Evolutionary conservation across 2,888 invertebrate genomes (phyloP), one percentile per base, ranked within the genome.

Genomic region (Hirudinaria manillensis): DNA sequence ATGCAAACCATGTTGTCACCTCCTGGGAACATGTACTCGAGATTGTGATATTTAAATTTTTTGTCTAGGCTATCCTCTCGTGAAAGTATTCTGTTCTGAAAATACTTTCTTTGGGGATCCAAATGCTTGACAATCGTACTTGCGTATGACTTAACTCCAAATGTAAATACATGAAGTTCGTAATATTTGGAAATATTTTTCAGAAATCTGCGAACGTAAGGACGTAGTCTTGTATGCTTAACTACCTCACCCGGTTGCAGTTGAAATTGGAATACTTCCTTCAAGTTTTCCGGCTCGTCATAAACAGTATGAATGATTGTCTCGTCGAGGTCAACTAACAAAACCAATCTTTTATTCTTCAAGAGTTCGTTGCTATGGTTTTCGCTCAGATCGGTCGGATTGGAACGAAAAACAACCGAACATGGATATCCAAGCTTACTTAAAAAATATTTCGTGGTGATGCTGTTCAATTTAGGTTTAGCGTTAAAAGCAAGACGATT

Each of bases 1-100:
- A 99, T 99, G 84, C 95, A 95, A 55, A 99, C 97, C 92, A 99
- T 91, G 80, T 94, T 91, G 85, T 99, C 98, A 0, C 98, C 99
- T 84, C 95, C 94, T 0, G 99, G 99, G 87, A 99, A 99, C 67
- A 99, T 87, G 3, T 88, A 95, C 94, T 93, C 94, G 66, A 99
- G 89, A 88, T 99, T 99, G 74, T 94, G 94, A 66, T 95, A 93
- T 88, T 99, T 99, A 73, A 94, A 93, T 79, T 91, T 91, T 29
- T 93, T 90, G 88, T 94, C 93, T 84, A 98, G 95, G 85, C 97
- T 97, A 86, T 99, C 99, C 85, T 99, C 97, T 79, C 99, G 88
- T 0, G 98, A 98, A 74, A 99, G 87, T 83, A 99, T 98, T 78
- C 99, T 89, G 83, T 97, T 93, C 0, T 93, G 93, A 86, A 99